Base-by-base conservation (phyloP, 2,797 vertebrate species). In the Spinus pinus region DNA sequence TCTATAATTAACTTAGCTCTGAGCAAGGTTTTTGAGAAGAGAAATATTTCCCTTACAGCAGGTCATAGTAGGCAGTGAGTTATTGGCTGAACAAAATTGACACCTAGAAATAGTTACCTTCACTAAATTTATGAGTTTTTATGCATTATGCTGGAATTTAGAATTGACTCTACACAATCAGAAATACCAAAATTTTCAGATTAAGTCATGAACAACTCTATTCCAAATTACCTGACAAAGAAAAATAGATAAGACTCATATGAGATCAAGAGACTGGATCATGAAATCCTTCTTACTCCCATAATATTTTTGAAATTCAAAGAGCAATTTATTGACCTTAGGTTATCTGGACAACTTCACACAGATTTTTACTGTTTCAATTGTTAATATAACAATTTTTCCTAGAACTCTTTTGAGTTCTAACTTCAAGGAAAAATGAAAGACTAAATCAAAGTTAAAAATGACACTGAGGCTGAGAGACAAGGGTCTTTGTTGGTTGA, bases 391-490 rank as follows among this genome's bases (percentile, higher is more conserved):
- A 22, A 25, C 22, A 90, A 5, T 1, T 81, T 94, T 91, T 89
- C 22, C 53, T n/a, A 64, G 17, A 57, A n/a, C 9, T 28, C 15
- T 73, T 94, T 73, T 41, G 21, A 25, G 4, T 92, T 95, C 42
- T 86, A 37, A 90, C 18, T 31, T 66, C n/a, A 51, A 39, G 28
- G 4, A 15, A 37, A 65, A 64, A 39, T 18, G 16, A 41, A 79
- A 57, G 11, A 66, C 37, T 65, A 75, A 81, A 74, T 47, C 12
- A 37, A 77, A 42, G 51, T 46, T 90, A 61, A 95, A 73, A 90
- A 70, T 94, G 89, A 96, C 83, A 91, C 10, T 97, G 95, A 97
- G 71, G 50, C 33, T 90, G 67, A 88, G 74, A 93, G 94, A 97
- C 97, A 98, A 72, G 61, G 30, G 51, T 91, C 77, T 96, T 74